Conservation (phyloP, 2,888 invertebrate genomes). For the Pollenia labialis region DNA sequence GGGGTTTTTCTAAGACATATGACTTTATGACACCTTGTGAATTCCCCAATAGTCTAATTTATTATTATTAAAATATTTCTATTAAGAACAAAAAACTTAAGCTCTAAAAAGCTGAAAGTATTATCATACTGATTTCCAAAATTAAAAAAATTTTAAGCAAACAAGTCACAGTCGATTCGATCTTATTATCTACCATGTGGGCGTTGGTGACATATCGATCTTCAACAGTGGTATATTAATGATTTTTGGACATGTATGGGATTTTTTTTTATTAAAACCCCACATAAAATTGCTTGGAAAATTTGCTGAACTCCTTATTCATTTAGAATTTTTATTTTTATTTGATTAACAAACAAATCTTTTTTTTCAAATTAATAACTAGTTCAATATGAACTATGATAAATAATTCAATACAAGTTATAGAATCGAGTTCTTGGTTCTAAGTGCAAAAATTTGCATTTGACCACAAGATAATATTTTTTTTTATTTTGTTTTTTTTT, state of each 20-base stretch:
- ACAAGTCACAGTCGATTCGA: not conserved
- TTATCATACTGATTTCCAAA: too few species aligned
- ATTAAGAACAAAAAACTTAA: too few species aligned
- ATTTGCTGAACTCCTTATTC: slow-evolving; percentile 9
- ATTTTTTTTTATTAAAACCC: not conserved
- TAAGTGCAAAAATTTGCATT: not conserved
- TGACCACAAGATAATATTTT: slow-evolving; percentile 22
- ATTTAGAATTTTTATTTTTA: not conserved
- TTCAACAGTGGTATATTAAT: not conserved
- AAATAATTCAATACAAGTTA: slow-evolving; percentile 23
- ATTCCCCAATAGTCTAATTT: too few species aligned
- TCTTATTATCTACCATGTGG: not conserved
- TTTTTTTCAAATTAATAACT: slow-evolving; percentile 26
- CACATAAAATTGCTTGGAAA: slow-evolving; percentile 9
- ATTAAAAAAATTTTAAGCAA: too few species aligned
- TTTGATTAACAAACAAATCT: not conserved
- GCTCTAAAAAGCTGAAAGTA: too few species aligned
- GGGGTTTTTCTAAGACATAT: too few species aligned
- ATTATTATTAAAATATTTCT: too few species aligned
- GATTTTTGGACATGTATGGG: slow-evolving; percentile 5
- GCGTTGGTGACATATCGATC: slow-evolving; percentile 23
- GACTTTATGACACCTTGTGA: too few species aligned
- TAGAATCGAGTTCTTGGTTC: slow-evolving; percentile 22
- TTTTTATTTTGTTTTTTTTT: slow-evolving; percentile 33
- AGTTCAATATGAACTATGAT: slow-evolving; percentile 36